These are phyloP conservation scores for Lochmaea capreae DNA, from an alignment of 2,888 invertebrate species.

Conservation along the genomic window DNA sequence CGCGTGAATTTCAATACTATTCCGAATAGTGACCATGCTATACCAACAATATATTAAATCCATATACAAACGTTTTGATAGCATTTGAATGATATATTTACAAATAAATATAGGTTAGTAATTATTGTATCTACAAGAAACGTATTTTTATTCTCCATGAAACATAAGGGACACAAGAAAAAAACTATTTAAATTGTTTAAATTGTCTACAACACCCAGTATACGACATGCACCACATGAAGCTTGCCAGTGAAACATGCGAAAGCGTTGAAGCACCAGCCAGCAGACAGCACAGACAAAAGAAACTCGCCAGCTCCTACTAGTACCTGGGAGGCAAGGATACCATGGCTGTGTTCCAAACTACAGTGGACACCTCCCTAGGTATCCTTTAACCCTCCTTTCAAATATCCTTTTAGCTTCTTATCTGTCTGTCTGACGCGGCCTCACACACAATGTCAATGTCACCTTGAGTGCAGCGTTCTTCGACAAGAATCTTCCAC, in stretches of 20 bases:
- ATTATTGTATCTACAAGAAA: background rate
- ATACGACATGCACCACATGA: background rate
- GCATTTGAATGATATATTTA: no score
- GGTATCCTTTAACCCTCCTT: constrained; percentile 63
- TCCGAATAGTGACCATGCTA: no score
- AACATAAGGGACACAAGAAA: background rate
- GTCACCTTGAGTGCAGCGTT: constrained; percentile 38
- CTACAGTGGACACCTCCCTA: constrained; percentile 67
- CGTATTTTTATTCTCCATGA: background rate
- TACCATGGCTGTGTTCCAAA: constrained; percentile 75
- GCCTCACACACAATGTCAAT: constrained; percentile 36
- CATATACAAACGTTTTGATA: no score
- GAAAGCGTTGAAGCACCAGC: constrained; percentile 29
- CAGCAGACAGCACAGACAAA: constrained; percentile 31
- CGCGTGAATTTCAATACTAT: no score
- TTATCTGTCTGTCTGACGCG: constrained; percentile 46
- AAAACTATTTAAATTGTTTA: background rate
- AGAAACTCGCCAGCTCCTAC: constrained; percentile 52
- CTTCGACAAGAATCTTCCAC: constrained; percentile 59
- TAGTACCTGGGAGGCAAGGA: constrained; percentile 73
- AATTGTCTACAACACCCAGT: constrained; percentile 5
- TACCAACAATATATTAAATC: no score
- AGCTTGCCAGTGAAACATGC: constrained; percentile 26
- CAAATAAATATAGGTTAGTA: no score
- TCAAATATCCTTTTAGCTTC: constrained; percentile 53